Conservation (phyloP, 2,888 invertebrate genomes). For the Aspidapion aeneum region DNA sequence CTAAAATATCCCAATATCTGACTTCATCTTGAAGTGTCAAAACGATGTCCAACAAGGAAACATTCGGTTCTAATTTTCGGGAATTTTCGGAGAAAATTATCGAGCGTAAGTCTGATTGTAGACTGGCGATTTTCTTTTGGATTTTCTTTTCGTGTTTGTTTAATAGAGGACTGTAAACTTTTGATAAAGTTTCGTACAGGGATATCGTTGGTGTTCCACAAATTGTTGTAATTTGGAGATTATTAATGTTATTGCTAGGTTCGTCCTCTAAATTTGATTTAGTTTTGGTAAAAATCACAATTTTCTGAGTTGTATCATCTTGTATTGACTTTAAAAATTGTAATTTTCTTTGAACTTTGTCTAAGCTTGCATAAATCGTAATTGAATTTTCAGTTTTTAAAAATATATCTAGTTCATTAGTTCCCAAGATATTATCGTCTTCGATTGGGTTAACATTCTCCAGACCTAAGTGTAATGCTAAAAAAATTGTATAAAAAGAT, state of each 20-base stretch:
- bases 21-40: slow-evolving; percentile 66
- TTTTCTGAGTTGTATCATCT: slow-evolving; percentile 18
- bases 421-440: not conserved
- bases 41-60: not conserved
- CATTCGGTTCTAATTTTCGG: not conserved
- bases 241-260: slow-evolving; percentile 54
- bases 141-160: slow-evolving; percentile 36
- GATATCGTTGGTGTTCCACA: slow-evolving; percentile 56
- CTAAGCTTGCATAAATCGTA: not conserved
- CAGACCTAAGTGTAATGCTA: not conserved
- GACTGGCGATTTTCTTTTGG: slow-evolving; percentile 40
- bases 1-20: slow-evolving; percentile 63
- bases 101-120: slow-evolving; percentile 44
- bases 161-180: slow-evolving; percentile 53
- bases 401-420: not conserved
- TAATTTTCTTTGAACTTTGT: not conserved
- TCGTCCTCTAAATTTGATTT: slow-evolving; percentile 52
- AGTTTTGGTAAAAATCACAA: slow-evolving; percentile 60
- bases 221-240: slow-evolving; percentile 59
- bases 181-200: slow-evolving; percentile 59
- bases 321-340: not conserved
- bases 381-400: not conserved
- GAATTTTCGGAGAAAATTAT: slow-evolving; percentile 33
- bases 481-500: no score
- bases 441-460: not conserved